Base-by-base conservation (phyloP, 2,888 invertebrate species). In the Masnerella sp. region DNA sequence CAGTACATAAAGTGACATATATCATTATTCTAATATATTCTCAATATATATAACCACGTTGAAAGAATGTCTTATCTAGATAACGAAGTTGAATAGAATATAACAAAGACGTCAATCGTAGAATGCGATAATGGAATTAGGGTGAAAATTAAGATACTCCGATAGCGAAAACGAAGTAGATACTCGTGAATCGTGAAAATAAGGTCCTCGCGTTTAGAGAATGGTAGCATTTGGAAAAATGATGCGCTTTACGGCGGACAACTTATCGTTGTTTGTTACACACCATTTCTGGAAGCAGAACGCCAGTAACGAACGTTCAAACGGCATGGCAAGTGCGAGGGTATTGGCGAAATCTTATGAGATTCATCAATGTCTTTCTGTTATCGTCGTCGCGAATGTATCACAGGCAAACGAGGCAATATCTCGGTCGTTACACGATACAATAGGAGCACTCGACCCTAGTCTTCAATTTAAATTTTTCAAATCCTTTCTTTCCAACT, bases 321-420 rank as follows among this genome's bases (percentile, higher is more conserved):
- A 69, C 47, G 64, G 47, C 68, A 54, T 14, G 34, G 58, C 51
- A n/a, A 52, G 56, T 59, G 54, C 65, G 54, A 49, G 56, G 64
- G 43, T 65, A 74, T 68, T 73, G 73, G 73, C 40, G 62, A 61
- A 68, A 68, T 68, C 68, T 68, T 68, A 73, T 68, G 52, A 64
- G 68, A 68, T 73, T 45, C 67, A 67, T 72, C 65, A 61, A 68
- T 73, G 67, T 67, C 68, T 58, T 58, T 40, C 74, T 42, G 64
- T 74, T 74, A 74, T 74, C 69, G 69, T 45, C 49, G 54, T 65
- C 64, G 51, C 64, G 65, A 74, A 74, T 74, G 74, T 49, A 74
- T 74, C 69, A 74, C 74, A 30, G 59, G 64, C 58, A 69, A 74
- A 74, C 74, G 68, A 69, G 58, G 68, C 68, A 72, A 72, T 72